Base-by-base conservation (phyloP, 2,797 vertebrate species). In the Pangasius mekongensis region DNA sequence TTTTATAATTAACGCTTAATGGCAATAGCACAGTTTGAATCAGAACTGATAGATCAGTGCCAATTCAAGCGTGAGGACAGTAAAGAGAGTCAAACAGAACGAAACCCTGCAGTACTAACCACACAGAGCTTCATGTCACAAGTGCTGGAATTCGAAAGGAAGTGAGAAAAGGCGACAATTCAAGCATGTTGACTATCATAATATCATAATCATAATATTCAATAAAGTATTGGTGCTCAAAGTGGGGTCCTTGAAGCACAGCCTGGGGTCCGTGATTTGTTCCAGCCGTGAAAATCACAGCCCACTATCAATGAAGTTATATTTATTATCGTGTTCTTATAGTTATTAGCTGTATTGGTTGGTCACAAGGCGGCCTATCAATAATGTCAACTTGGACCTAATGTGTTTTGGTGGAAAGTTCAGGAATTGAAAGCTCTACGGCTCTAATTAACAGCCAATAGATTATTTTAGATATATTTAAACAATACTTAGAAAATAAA, bases 1-100 rank as follows among this genome's bases (percentile, higher is more conserved):
- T 62, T n/a, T 56, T 56, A 22, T 66, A 83, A 66, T 83, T 4
- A 83, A 83, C 30, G 81, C 9, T 81, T 33, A 58, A 81, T 58
- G 20, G 27, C 60, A 39, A 39, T 13, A 80, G 22, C 3, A 33
- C 18, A 33, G 33, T 16, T 81, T 60, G 10, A 81, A 78, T 56
- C 52, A 36, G 30, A 56, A 62, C 11, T 8, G 56, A 82, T 0
- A 43, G 58, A 43, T 43, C 58, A 3, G 77, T 36, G 77, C 30
- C 77, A 58, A 58, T 58, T 14, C 16, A 22, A 52, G 76, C n/a
- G 1, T 11, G n/a, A 56, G 9, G 16, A 22, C 10, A 56, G 52
- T 11, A 4, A 0, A 82, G 43, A 30, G 49, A 13, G 18, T 24
- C 13, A 52, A 78, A 54, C 2, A 78, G 49, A 77, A 13, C 3